These are phyloP conservation scores for Chanos chanos DNA, from an alignment of 2,797 vertebrate genomes.

Conservation along the genomic window DNA sequence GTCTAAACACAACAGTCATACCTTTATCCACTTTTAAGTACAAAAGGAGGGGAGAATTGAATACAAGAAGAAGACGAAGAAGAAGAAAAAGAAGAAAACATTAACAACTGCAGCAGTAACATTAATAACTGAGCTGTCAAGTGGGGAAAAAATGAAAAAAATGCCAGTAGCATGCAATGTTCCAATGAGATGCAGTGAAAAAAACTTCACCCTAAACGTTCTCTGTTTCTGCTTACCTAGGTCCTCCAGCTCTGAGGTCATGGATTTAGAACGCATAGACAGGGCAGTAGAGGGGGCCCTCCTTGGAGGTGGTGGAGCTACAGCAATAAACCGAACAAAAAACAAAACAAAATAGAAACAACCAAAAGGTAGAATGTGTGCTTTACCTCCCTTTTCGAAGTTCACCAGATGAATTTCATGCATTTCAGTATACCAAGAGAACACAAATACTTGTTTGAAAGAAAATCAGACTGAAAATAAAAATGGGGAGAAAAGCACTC, in stretches of 20 bases:
- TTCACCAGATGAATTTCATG: too few species aligned
- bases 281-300: conserved; percentile 85
- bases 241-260: conserved; percentile 90
- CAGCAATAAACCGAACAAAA: conserved; percentile 23
- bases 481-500: background rate
- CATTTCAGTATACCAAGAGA: too few species aligned
- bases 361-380: conserved; percentile 11
- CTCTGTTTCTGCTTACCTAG: conserved; percentile 74
- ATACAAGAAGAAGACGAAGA: background rate
- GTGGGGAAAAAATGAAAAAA: background rate
- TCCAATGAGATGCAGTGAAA: background rate
- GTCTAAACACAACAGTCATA: conserved; percentile 15
- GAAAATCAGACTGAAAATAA: background rate
- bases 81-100: background rate
- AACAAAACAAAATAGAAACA: conserved; percentile 13
- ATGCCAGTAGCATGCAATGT: background rate
- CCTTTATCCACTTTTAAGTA: conserved; percentile 49
- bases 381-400: conserved; percentile 23
- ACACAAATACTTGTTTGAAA: conserved; percentile 4
- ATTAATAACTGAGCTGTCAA: background rate
- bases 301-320: conserved; percentile 84
- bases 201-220: too few species aligned
- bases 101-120: background rate
- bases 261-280: conserved; percentile 87
- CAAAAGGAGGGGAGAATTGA: conserved; percentile 30